These are phyloP conservation scores for Cydia strobilella DNA, from an alignment of 1,140 invertebrate genomes.

Conservation along the genomic window DNA sequence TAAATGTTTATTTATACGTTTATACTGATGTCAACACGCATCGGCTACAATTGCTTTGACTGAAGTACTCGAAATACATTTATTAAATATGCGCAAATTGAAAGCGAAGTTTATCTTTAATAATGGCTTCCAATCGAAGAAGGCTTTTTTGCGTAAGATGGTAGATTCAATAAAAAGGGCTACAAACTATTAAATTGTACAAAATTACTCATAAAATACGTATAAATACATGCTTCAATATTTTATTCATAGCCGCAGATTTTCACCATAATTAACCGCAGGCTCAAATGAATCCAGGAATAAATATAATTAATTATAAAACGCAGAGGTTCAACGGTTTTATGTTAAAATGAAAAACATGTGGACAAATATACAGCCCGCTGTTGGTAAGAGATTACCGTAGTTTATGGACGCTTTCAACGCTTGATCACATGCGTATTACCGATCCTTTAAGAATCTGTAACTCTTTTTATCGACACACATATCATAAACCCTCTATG, in stretches of 20 bases:
- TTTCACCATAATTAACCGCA: not conserved
- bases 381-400: no score
- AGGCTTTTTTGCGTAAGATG: not conserved
- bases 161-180: no score
- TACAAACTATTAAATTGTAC: no score
- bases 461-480: no score
- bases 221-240: no score
- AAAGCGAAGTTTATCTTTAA: not conserved
- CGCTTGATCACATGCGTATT: no score
- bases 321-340: not conserved
- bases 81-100: not conserved
- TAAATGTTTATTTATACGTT: not conserved
- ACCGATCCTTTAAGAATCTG: no score
- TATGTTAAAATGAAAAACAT: not conserved
- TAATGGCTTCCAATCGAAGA: not conserved
- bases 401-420: no score
- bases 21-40: not conserved
- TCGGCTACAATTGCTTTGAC: not conserved
- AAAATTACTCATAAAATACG: no score
- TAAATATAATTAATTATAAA: conserved; percentile 1
- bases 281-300: not conserved
- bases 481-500: no score
- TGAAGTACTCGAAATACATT: not conserved
- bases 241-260: not conserved
- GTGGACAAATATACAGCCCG: not conserved